Percentiles rank a stretch among this genome's conserved stretches.
These are phyloP conservation scores for Anas capensis DNA, from an alignment of 2,797 vertebrate species.

Conservation along the genomic window DNA sequence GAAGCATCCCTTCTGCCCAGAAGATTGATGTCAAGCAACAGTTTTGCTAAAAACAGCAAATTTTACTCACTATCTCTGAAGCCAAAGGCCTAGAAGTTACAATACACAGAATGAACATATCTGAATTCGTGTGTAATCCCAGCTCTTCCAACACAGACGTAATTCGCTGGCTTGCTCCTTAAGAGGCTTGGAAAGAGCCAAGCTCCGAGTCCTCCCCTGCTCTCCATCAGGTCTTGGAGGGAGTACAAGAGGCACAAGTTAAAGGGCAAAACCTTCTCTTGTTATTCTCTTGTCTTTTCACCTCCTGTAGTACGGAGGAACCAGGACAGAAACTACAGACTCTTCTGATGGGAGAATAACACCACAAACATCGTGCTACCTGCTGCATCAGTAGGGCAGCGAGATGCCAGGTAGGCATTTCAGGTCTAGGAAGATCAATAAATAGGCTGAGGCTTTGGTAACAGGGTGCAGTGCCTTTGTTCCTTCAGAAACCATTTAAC, in stretches of 20 bases:
- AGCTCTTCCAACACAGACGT: not conserved
- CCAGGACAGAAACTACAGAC: not conserved
- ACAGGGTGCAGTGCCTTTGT: not conserved
- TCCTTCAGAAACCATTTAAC: not conserved
- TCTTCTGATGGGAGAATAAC: not conserved
- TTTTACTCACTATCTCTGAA: not conserved
- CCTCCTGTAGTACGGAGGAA: not conserved
- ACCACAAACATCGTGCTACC: not conserved
- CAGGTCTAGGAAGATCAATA: not conserved
- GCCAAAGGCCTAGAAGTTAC: not conserved
- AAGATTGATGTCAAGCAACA: not conserved
- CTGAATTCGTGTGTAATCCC: too few relatives aligned
- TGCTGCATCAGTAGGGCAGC: not conserved
- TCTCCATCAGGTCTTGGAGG: not conserved
- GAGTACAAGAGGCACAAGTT: not conserved
- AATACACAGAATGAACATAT: too few relatives aligned
- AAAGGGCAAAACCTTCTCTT: not conserved
- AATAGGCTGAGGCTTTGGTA: not conserved
- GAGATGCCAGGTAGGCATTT: rapidly evolving
- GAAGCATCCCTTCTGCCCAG: not conserved
- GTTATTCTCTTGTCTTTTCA: not conserved
- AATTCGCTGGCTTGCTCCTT: not conserved
- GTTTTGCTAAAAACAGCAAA: not conserved
- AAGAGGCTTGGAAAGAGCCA: not conserved
- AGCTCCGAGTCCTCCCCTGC: not conserved